Percentiles rank a stretch among this genome's conserved stretches.
These are phyloP conservation scores for Cygnus olor DNA, from an alignment of 2,797 vertebrate species.

Conservation along the genomic window DNA sequence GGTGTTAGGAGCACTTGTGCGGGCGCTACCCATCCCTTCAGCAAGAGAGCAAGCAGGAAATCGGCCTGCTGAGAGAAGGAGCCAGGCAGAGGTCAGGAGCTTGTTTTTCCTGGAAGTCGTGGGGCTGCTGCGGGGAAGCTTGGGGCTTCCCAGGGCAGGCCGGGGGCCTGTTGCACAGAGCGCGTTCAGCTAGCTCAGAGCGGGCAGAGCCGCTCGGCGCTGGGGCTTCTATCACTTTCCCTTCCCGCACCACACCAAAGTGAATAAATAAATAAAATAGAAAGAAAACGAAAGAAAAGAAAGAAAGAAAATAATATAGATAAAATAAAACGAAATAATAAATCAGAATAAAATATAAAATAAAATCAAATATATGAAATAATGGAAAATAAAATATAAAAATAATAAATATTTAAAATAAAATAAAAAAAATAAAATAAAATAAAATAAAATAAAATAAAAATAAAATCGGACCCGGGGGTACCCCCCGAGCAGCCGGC, in stretches of 20 bases:
- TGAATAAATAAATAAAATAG: no score
- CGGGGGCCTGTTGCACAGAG: not conserved
- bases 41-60: not conserved
- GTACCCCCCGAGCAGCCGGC: not conserved
- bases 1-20: accelerated
- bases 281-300: no score
- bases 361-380: no score
- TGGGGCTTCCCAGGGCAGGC: not conserved
- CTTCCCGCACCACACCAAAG: no score
- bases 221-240: not conserved
- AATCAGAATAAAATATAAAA: no score
- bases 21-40: not conserved
- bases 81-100: not conserved
- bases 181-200: accelerated
- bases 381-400: no score
- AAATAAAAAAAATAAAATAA: no score
- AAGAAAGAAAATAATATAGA: no score
- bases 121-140: not conserved
- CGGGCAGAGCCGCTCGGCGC: not conserved
- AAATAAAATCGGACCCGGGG: no score
- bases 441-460: no score
- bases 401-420: no score
- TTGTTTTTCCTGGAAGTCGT: accelerated
- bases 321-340: no score
- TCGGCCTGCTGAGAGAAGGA: not conserved